These are phyloP conservation scores for Drosophila burlai DNA, from an alignment of 1,140 invertebrate species.

Conservation along the genomic window DNA sequence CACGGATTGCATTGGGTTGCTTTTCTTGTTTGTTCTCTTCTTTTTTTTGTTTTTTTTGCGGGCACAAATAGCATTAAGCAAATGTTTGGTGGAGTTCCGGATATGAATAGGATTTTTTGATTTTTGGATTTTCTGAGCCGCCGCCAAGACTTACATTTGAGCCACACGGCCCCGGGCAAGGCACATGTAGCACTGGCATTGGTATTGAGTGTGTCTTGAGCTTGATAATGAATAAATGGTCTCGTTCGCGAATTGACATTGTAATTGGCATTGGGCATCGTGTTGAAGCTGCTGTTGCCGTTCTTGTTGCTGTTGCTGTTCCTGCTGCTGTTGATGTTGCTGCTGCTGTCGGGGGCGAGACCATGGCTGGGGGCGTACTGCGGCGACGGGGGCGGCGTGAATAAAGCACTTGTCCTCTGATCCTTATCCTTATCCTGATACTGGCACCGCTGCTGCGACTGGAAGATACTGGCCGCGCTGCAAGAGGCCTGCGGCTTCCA, in stretches of 20 bases:
- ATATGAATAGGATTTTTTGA: slow-evolving; percentile 22
- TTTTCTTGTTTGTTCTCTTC: background rate
- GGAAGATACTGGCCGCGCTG: slow-evolving; percentile 70
- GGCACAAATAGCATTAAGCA: slow-evolving; percentile 52
- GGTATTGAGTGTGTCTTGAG: slow-evolving; percentile 79
- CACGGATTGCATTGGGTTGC: slow-evolving; percentile 16
- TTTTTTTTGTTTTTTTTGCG: slow-evolving; percentile 3
- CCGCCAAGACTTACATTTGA: slow-evolving; percentile 85
- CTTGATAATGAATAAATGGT: slow-evolving; percentile 79
- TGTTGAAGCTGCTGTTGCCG: slow-evolving; percentile 50
- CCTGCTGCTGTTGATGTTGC: slow-evolving; percentile 7
- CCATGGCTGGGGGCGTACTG: slow-evolving; percentile 49
- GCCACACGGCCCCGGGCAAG: slow-evolving; percentile 76
- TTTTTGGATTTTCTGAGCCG: slow-evolving; percentile 51
- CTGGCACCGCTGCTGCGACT: slow-evolving; percentile 65
- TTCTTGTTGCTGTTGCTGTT: slow-evolving; percentile 38
- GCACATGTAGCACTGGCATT: slow-evolving; percentile 68
- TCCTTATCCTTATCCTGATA: slow-evolving; percentile 45
- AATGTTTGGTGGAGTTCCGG: slow-evolving; percentile 24
- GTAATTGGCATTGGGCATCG: slow-evolving; percentile 74
- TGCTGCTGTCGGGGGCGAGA: slow-evolving; percentile 14
- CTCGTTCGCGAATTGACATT: slow-evolving; percentile 75
- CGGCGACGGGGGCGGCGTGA: slow-evolving; percentile 66
- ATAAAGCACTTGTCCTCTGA: slow-evolving; percentile 42
- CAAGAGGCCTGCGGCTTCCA: slow-evolving; percentile 68